Evolutionary conservation across 1,140 invertebrate species (phyloP).

Genomic region (Monochamus saltuarius): DNA sequence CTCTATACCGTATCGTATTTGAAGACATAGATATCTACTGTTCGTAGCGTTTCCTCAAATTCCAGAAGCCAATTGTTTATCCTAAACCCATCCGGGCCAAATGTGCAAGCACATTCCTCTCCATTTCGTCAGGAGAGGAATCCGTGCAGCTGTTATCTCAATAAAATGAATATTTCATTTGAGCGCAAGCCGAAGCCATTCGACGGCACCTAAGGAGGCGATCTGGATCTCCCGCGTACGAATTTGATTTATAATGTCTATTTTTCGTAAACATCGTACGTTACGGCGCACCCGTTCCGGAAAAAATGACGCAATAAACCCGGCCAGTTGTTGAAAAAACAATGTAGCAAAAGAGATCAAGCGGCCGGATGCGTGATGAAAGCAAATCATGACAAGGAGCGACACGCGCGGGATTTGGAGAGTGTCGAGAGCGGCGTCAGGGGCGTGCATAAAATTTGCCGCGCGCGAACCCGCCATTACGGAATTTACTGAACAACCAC

Average conservation of each 20-base stretch:
- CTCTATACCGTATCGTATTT: too few species aligned
- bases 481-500: conserved; percentile 23
- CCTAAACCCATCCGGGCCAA: too few species aligned
- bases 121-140: neutral
- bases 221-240: neutral
- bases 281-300: neutral
- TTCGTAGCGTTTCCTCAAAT: too few species aligned
- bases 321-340: too few species aligned
- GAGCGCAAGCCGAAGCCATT: neutral
- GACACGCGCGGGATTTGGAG: conserved; percentile 6
- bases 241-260: neutral
- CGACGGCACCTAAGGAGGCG: neutral
- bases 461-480: neutral
- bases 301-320: neutral
- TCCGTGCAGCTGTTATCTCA: too few species aligned
- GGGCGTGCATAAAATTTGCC: conserved; percentile 2
- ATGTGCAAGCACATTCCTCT: too few species aligned
- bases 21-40: too few species aligned
- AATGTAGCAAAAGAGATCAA: neutral
- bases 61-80: too few species aligned
- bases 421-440: conserved; percentile 9
- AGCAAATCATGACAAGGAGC: conserved; percentile 6
- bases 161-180: too few species aligned
- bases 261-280: neutral
- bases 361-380: neutral